These are phyloP conservation scores for Trypoxylon attenuatum DNA, from an alignment of 2,888 invertebrate species.

Conservation along the genomic window DNA sequence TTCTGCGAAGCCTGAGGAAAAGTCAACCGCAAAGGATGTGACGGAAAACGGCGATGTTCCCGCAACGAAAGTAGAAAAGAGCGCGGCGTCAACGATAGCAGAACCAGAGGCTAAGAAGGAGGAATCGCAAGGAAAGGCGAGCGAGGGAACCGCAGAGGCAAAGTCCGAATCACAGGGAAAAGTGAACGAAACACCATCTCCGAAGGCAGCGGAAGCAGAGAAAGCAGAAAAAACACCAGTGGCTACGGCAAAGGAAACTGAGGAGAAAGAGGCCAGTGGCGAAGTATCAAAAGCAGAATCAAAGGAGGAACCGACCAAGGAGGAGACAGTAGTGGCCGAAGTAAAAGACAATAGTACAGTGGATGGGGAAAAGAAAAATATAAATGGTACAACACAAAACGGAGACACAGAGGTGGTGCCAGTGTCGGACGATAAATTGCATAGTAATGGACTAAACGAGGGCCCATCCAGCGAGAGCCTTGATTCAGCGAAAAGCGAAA, in stretches of 20 bases:
- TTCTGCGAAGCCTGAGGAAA: conserved; percentile 43
- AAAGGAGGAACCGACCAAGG: conserved; percentile 48
- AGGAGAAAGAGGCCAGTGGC: conserved; percentile 49
- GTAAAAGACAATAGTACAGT: conserved; percentile 48
- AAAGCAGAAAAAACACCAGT: no score
- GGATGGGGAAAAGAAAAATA: conserved; percentile 55
- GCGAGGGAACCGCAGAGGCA: conserved; percentile 23
- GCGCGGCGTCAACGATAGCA: conserved; percentile 32
- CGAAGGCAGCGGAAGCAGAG: conserved; percentile 36
- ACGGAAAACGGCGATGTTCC: conserved; percentile 41
- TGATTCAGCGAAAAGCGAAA: conserved; percentile 42
- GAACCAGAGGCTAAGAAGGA: conserved; percentile 48
- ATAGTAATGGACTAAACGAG: conserved; percentile 68
- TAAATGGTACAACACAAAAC: conserved; percentile 62
- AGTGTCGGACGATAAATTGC: conserved; percentile 60
- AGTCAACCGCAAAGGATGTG: conserved; percentile 25
- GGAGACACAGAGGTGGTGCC: conserved; percentile 51
- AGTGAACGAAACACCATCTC: conserved; percentile 59
- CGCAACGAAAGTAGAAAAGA: conserved; percentile 39
- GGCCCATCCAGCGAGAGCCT: conserved; percentile 57
- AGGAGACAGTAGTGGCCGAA: conserved; percentile 42
- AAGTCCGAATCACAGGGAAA: conserved; percentile 29
- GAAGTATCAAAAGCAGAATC: conserved; percentile 45
- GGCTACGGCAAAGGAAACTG: conserved; percentile 42
- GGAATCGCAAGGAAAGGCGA: conserved; percentile 35